Conservation (phyloP, 1,140 invertebrate genomes). For the Planococcus citri region DNA sequence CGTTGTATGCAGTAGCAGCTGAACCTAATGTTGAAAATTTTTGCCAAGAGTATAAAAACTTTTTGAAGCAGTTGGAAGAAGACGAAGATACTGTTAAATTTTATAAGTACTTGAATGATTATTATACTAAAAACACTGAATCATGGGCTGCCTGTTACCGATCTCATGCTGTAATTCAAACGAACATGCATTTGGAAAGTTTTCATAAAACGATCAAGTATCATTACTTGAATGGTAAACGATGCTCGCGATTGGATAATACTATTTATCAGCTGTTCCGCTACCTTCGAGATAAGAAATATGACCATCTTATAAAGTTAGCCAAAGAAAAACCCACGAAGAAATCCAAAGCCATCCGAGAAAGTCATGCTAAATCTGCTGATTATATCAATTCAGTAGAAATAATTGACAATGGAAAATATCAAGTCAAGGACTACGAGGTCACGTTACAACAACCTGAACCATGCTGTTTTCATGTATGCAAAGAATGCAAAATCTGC, state of each 20-base stretch:
- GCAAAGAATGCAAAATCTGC: neutral
- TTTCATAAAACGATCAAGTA: too few species aligned
- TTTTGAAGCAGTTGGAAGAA: neutral
- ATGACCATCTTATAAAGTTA: too few species aligned
- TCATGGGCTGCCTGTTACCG: neutral
- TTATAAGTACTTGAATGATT: neutral
- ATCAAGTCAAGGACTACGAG: neutral
- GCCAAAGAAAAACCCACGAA: too few species aligned
- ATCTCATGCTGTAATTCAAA: neutral
- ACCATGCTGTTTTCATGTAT: too few species aligned
- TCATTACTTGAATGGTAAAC: too few species aligned
- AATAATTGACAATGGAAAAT: too few species aligned
- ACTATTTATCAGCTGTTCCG: too few species aligned
- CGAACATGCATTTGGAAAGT: neutral
- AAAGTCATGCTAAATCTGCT: too few species aligned
- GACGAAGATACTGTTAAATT: neutral
- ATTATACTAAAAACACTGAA: neutral
- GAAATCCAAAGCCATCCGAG: too few species aligned
- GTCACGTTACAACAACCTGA: neutral
- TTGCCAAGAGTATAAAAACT: too few species aligned
- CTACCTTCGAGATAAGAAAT: neutral
- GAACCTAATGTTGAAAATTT: neutral
- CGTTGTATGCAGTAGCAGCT: neutral
- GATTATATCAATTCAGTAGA: too few species aligned
- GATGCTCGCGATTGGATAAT: too few species aligned